Percentiles rank a stretch among this genome's conserved stretches.
Evolutionary conservation across 2,888 invertebrate species (phyloP).

Genomic region (Fragum fragum): DNA sequence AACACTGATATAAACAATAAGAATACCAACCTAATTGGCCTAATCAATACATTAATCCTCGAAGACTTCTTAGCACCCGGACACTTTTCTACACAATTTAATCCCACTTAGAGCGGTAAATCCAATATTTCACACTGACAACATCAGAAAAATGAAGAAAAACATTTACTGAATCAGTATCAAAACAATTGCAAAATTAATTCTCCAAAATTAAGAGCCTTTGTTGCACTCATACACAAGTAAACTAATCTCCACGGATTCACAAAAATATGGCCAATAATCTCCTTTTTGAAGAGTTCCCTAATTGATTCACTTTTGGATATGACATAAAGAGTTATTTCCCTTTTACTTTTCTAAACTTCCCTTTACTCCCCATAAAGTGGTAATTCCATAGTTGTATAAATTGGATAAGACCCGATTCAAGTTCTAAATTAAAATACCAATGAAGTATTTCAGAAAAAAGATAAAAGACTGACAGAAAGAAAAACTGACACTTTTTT

Average conservation of each 20-base stretch:
- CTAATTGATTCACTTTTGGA: conserved; percentile 3
- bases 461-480: too few species aligned
- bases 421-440: too few species aligned
- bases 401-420: too few species aligned
- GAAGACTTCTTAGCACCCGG: not conserved
- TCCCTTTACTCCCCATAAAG: not conserved
- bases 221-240: conserved; percentile 10
- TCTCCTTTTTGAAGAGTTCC: conserved; percentile 33
- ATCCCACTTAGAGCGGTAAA: not conserved
- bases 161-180: not conserved
- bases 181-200: not conserved
- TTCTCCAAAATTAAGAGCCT: not conserved
- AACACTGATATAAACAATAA: not conserved
- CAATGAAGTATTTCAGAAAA: too few species aligned
- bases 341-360: conserved; percentile 25
- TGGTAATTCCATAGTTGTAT: too few species aligned
- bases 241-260: not conserved
- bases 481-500: too few species aligned
- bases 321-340: conserved; percentile 33
- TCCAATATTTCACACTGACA: conserved; percentile 8
- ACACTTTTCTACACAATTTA: not conserved
- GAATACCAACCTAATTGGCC: not conserved
- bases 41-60: not conserved
- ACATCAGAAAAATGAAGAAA: not conserved
- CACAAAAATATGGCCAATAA: conserved; percentile 15